A percentile compares a stretch with the other conserved stretches of the same genome.
phyloP scores from a whole-genome alignment of 2,113 vertebrate genomes.

The Sturnus vulgaris region DNA sequence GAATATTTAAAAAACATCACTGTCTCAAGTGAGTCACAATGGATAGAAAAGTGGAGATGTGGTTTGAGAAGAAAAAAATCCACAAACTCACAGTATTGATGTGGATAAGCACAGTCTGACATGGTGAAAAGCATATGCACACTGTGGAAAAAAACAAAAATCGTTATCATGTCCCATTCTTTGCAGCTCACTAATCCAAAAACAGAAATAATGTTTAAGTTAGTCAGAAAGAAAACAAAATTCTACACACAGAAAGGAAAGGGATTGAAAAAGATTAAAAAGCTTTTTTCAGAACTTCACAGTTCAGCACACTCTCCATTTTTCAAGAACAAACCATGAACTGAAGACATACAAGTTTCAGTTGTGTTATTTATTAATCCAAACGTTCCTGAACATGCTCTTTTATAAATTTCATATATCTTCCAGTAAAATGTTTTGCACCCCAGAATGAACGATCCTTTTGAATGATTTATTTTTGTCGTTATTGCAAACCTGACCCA shows the following conservation, averaged over 20 bases:
- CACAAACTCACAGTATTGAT: background rate
- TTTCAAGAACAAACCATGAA: background rate
- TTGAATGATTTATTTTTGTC: slow-evolving; percentile 15
- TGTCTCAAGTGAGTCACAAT: background rate
- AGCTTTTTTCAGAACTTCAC: background rate
- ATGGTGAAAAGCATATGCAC: background rate
- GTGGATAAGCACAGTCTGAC: background rate
- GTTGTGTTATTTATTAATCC: background rate
- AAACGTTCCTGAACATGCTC: background rate
- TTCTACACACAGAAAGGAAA: background rate
- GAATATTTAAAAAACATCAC: background rate
- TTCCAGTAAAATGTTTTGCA: background rate
- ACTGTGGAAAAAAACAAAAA: background rate
- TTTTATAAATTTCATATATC: slow-evolving; percentile 17
- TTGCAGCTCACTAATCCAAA: background rate
- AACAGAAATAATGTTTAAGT: background rate
- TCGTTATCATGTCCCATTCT: background rate
- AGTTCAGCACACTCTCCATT: background rate
- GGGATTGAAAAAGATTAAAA: background rate
- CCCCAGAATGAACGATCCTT: background rate
- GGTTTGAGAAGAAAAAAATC: background rate
- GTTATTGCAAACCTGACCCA: background rate
- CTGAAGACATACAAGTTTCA: background rate
- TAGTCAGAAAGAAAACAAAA: background rate
- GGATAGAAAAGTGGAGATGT: background rate